Percentiles rank a stretch among this genome's conserved stretches.
Conservation (phyloP, 30 jellyfish, hydroid and myxozoan genomes). For the Hydractinia echinata region DNA sequence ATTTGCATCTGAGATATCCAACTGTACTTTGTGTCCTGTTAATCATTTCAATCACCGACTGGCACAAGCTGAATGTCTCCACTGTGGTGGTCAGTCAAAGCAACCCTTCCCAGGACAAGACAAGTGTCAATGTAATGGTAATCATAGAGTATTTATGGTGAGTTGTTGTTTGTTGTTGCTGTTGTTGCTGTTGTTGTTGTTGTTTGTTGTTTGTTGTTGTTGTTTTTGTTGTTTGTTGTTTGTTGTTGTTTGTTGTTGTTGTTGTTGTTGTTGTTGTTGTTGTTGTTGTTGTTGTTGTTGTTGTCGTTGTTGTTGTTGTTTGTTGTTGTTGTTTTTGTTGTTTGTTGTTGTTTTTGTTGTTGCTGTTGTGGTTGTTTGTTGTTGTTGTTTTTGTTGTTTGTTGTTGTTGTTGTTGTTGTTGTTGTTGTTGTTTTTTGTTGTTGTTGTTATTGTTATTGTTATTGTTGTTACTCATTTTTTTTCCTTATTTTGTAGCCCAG, state of each 20-base stretch:
- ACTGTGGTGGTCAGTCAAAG: constrained; percentile 83
- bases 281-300: too few relatives aligned
- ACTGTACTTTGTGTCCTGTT: constrained; percentile 67
- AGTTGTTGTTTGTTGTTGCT: background rate
- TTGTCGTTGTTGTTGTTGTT: background rate
- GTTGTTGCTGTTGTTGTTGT: too few relatives aligned
- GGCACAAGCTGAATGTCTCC: constrained; percentile 81
- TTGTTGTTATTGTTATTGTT: too few relatives aligned
- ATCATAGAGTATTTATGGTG: constrained; percentile 78
- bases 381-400: background rate
- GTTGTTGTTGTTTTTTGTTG: too few relatives aligned
- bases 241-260: too few relatives aligned
- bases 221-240: too few relatives aligned
- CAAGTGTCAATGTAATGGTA: constrained; percentile 70
- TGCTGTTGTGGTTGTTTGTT: too few relatives aligned
- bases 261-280: too few relatives aligned
- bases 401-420: background rate
- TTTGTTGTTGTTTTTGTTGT: background rate
- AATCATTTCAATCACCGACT: constrained; percentile 67
- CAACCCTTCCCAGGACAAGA: constrained; percentile 80
- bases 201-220: too few relatives aligned
- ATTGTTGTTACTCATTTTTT: background rate
- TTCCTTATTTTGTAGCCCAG: constrained; percentile 59
- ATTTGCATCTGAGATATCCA: constrained; percentile 45
- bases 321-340: background rate